phyloP scores from a whole-genome alignment of 64 coral and sea anemone species.

The Montipora cactus region DNA sequence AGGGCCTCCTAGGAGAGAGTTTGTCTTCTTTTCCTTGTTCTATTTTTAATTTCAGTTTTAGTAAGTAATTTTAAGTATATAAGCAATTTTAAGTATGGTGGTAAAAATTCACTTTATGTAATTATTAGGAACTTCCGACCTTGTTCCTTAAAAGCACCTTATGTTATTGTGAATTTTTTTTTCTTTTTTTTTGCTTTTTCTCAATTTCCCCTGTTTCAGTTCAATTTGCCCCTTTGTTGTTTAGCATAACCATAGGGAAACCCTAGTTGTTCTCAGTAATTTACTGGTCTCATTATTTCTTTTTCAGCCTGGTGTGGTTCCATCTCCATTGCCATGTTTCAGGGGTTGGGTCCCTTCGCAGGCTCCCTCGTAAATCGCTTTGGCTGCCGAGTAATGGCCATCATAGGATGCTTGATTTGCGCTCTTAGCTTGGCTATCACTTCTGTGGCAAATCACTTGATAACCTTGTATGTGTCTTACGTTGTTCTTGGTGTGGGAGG shows the following conservation, averaged over 20 bases:
- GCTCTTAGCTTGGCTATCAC: slow-evolving; percentile 10
- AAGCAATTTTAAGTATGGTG: too few species aligned
- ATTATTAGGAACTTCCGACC: too few species aligned
- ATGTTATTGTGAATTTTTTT: too few species aligned
- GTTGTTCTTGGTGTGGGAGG: slow-evolving; percentile 27
- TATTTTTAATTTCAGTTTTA: not conserved
- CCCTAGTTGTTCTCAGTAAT: not conserved
- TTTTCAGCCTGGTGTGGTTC: slow-evolving; percentile 67
- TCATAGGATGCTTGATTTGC: slow-evolving; percentile 33
- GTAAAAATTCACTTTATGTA: too few species aligned
- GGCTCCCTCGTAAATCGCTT: slow-evolving; percentile 28
- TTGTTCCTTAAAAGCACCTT: too few species aligned
- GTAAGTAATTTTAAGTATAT: too few species aligned
- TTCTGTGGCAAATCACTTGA: slow-evolving; percentile 18
- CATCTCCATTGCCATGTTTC: slow-evolving; percentile 17
- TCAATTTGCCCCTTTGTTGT: too few species aligned
- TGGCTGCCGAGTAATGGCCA: slow-evolving; percentile 40
- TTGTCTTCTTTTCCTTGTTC: not conserved
- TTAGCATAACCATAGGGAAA: too few species aligned
- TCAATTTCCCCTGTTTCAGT: too few species aligned
- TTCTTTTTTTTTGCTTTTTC: not conserved
- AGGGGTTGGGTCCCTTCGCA: slow-evolving; percentile 23
- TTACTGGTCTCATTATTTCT: not conserved
- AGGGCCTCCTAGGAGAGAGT: not conserved
- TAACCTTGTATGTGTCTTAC: slow-evolving; percentile 30